phyloP scores from a whole-genome alignment of 2,113 vertebrate species.

The Xenopus laevis region DNA sequence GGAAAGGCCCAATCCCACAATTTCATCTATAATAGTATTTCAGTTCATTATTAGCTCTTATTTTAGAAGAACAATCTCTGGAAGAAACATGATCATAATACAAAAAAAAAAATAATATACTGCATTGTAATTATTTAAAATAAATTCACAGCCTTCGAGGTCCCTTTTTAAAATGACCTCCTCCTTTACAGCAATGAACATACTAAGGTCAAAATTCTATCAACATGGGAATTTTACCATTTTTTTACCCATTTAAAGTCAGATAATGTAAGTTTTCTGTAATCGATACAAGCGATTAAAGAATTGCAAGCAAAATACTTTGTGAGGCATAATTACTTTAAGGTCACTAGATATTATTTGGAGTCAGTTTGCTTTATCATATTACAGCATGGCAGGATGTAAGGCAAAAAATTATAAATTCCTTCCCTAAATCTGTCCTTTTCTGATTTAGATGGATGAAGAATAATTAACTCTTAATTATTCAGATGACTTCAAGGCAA shows the following conservation, averaged over 20 bases:
- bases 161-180: no score
- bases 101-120: background rate
- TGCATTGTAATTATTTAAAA: no score
- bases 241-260: slow-evolving; percentile 69
- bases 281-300: slow-evolving; percentile 92
- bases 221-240: slow-evolving; percentile 55
- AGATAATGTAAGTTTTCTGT: slow-evolving; percentile 82
- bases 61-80: background rate
- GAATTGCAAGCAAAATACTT: slow-evolving; percentile 87
- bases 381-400: slow-evolving; percentile 92
- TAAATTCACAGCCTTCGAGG: no score
- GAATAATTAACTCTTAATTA: slow-evolving; percentile 99
- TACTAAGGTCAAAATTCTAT: slow-evolving; percentile 19
- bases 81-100: background rate
- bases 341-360: slow-evolving; percentile 98
- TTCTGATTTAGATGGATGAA: slow-evolving; percentile 99
- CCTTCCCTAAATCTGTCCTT: slow-evolving; percentile 98
- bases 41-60: background rate
- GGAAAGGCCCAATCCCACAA: background rate
- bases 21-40: background rate
- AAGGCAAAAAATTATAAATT: slow-evolving; percentile 97
- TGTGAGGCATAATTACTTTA: slow-evolving; percentile 90
- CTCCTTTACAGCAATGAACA: background rate
- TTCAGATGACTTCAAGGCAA: slow-evolving; percentile 99
- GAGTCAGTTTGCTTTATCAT: slow-evolving; percentile 99